Conservation (phyloP, 2,888 invertebrate species). For the Acanthosoma haemorrhoidale region DNA sequence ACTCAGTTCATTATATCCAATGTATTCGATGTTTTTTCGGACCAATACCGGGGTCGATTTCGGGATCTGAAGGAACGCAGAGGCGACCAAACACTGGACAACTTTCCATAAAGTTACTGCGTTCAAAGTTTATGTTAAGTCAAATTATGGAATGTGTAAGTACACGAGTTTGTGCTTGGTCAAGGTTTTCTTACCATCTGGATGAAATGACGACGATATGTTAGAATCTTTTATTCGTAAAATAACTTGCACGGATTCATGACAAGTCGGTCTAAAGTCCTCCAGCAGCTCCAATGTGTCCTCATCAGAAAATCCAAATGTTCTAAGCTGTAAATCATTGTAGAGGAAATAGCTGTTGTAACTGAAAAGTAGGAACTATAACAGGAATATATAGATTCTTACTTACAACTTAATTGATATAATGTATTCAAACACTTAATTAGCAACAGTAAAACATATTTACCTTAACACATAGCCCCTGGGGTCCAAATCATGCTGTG, state of each 20-base stretch:
- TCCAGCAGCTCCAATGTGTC: neutral
- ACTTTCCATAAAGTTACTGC: slow-evolving; percentile 1
- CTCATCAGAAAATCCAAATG: neutral
- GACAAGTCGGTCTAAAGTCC: neutral
- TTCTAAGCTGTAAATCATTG: neutral
- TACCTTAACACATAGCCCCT: neutral
- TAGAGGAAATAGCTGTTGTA: neutral
- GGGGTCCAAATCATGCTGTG: neutral
- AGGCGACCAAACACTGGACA: neutral
- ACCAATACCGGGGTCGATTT: neutral
- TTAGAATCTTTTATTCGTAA: neutral
- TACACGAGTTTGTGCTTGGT: neutral
- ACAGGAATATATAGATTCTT: neutral
- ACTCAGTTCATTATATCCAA: neutral
- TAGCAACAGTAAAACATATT: neutral
- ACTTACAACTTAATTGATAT: neutral
- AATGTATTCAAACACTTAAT: neutral
- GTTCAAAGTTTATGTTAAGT: neutral
- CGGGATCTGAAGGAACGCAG: neutral
- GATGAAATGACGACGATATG: neutral
- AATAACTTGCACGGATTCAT: neutral
- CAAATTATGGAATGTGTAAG: neutral
- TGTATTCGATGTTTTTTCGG: neutral
- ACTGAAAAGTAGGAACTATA: neutral
- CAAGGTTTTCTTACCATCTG: neutral